Evolutionary conservation across 2,113 vertebrate species (phyloP).

Genomic region (Petroica traversi): DNA sequence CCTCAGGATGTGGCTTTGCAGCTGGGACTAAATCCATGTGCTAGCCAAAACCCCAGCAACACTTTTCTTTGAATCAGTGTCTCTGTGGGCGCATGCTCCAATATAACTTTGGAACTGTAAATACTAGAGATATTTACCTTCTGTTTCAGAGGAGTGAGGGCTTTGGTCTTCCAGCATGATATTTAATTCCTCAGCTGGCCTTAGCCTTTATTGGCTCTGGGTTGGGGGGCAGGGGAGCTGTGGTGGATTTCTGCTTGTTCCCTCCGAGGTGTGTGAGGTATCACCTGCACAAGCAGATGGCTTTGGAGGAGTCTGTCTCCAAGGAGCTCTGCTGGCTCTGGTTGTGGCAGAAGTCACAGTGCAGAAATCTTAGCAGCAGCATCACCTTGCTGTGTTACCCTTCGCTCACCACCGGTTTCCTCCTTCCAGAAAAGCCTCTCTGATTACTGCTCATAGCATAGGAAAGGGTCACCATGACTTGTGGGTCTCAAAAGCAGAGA

Average conservation of each 20-base stretch:
- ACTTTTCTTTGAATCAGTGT: not conserved
- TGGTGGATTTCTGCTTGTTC: not conserved
- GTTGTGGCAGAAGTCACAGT: not conserved
- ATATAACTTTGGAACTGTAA: conserved; percentile 42
- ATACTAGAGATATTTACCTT: conserved; percentile 53
- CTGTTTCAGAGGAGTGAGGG: not conserved
- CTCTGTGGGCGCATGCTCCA: not conserved
- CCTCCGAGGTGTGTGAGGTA: not conserved
- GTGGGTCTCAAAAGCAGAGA: not conserved
- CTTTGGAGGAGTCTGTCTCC: not conserved
- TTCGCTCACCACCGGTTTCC: not conserved
- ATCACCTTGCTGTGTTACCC: not conserved
- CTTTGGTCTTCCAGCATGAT: not conserved
- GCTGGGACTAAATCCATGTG: not conserved
- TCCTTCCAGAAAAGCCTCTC: not conserved
- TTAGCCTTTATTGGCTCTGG: not conserved
- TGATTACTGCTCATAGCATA: not conserved
- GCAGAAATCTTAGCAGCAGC: not conserved
- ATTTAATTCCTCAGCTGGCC: conserved; percentile 29
- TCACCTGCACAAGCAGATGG: not conserved
- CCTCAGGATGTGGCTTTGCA: not conserved
- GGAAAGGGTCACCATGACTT: accelerated
- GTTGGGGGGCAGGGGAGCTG: not conserved
- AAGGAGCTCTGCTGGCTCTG: not conserved
- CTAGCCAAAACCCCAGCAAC: not conserved